Evolutionary conservation across 2,797 vertebrate species (phyloP), one percentile per base, ranked within the genome.

Genomic region (Onychomys torridus): DNA sequence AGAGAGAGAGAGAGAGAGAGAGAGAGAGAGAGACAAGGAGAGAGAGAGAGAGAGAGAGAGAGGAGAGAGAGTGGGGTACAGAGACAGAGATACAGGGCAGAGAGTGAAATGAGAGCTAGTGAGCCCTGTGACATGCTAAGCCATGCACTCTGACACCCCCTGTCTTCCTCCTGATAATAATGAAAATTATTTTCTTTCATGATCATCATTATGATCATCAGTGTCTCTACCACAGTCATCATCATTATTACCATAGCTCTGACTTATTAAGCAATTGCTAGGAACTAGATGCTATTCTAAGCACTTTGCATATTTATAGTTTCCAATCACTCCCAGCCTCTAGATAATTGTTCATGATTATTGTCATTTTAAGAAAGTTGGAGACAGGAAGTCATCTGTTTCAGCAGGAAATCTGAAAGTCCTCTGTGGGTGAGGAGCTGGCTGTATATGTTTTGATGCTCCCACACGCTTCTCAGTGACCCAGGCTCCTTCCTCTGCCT

Each of bases 201-300:
- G 52, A 67, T 65, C 78, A 89, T 93, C 59, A 67, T 63, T 71
- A 73, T 88, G 49, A 52, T 85, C 52, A 75, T 52, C 57, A 27
- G 0, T 71, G 46, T 79, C 75, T 83, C 88, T 46, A 46, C 79
- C 84, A 32, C 79, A 79, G 32, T 95, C 73, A 55, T 91, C 61
- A 14, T 94, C 76, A 84, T 81, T 29, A 75, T 86, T 29, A 46
- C 65, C 52, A 63, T n/a, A 75, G 40, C 57, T 93, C 86, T 81
- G 89, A 90, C 76, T 96, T 96, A 86, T 32, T 92, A 93, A 90
- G 61, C 71, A 96, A 86, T 94, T 81, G 32, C 90, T 94, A 25
- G 83, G 65, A 95, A 88, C 3, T 1, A 67, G 43, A 78, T 46
- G 37, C 89, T 69, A 61, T 95, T 94, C 88, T 88, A 73, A 94